Base-by-base conservation (phyloP, 2,797 vertebrate genomes). In the Fratercula arctica region DNA sequence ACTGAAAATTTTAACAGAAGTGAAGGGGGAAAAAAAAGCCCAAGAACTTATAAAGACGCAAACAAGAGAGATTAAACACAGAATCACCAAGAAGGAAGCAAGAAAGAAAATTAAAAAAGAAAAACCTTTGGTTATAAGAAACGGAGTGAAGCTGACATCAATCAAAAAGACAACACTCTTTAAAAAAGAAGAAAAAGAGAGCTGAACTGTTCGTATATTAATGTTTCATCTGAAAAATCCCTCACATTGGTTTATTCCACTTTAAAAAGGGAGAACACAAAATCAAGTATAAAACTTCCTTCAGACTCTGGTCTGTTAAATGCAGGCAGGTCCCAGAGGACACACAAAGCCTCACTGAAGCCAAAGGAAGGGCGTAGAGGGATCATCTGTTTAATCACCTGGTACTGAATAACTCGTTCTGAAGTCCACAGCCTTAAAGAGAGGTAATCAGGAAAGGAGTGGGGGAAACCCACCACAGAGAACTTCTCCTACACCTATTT, bases 381-480 rank as follows among this genome's bases (percentile, higher is more conserved):
- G 8, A 59, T 43, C n/a, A 21, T 5, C 16, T 60, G 26, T 59
- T 86, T 43, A 68, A 89, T 43, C 26, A 85, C 8, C 11, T 28
- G 1, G 1, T 24, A 8, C 5, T 48, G 54, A 66, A 64, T 17
- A 1, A 85, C 53, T 25, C 21, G 24, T 14, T 66, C 43, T 37
- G 4, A 92, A 94, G 80, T 45, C 41, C 79, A 73, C 69, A 73
- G 57, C 26, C 35, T 66, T 61, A 35, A 35, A 50, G 4, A 50
- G 9, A 45, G 2, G 10, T 24, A 28, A 72, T 4, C 5, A 6
- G 8, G 2, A 31, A 26, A 7, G 3, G 8, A 4, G 50, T 51
- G 7, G 4, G 39, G 35, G 6, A 53, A 18, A 48, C 21, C 21
- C 50, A 51, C 50, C 50, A 13, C 16, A 19, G 31, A 16, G 2